A percentile compares a stretch with the other conserved stretches of the same genome.
Evolutionary conservation across 2,113 vertebrate genomes (phyloP).

Genomic region (Alectura lathami): DNA sequence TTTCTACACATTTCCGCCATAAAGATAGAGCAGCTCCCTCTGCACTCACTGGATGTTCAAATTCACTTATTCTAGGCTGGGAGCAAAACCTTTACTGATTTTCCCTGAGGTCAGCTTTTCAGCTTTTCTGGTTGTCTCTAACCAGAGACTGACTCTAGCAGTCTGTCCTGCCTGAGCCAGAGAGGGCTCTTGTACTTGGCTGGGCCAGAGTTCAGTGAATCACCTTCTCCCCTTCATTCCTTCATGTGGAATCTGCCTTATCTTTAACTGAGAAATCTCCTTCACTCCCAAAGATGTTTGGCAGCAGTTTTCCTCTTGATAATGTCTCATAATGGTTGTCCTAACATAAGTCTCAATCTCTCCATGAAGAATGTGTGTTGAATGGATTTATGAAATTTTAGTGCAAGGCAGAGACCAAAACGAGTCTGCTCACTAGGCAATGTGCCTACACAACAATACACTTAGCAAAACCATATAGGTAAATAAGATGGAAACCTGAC

Average conservation of each 20-base stretch:
- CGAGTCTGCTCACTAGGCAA: not conserved
- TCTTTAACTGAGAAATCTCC: not conserved
- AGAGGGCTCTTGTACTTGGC: not conserved
- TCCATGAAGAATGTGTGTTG: not conserved
- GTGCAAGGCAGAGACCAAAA: not conserved
- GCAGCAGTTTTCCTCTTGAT: not conserved
- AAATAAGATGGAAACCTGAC: not conserved
- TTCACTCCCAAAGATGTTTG: not conserved
- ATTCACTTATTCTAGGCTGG: not conserved
- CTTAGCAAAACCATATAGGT: not conserved
- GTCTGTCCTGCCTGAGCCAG: not conserved
- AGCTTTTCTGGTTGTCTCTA: fast-evolving
- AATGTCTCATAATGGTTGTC: not conserved
- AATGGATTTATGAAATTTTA: not conserved
- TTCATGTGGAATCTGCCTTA: not conserved
- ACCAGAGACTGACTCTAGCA: too few relatives aligned
- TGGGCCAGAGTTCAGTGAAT: not conserved
- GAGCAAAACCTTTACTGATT: not conserved
- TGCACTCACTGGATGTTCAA: not conserved
- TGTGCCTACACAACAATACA: not conserved
- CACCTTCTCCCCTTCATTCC: not conserved
- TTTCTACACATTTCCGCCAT: not conserved
- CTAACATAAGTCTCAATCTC: not conserved
- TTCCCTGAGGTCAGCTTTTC: not conserved
- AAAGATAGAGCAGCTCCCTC: not conserved